Base-by-base conservation (phyloP, 2,797 vertebrate genomes). In the Sarcophilus harrisii region DNA sequence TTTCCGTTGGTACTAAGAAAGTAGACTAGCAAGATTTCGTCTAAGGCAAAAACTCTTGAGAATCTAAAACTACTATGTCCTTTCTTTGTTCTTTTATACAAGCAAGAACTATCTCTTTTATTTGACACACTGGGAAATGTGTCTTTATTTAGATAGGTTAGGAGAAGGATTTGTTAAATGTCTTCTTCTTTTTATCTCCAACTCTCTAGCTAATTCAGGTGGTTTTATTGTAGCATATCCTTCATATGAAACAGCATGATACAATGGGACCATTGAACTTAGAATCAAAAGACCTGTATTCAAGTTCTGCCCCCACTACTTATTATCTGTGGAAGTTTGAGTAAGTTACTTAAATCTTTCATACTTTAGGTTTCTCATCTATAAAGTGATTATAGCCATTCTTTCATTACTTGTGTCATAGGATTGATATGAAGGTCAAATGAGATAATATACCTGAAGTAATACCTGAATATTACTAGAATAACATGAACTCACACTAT, bases 1-100 rank as follows among this genome's bases (percentile, higher is more conserved):
- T 93, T 96, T 94, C 94, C 94, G 62, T 94, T 66, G 91, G 59
- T 57, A 96, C 92, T 93, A 62, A 91, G 62, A 60, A 81, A 96
- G 55, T 95, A 87, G 12, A 87, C 73, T 45, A 87, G 73, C n/a
- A 92, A 57, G 21, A 96, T 94, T 96, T 96, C 94, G 24, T 57
- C 13, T 89, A 87, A 94, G 45, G 87, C 6, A 89, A 94, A 91
- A 92, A 90, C 32, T 10, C 92, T 91, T 38, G 92, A 91, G 49
- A 60, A 66, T 55, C 9, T 87, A 90, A 91, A 93, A 92, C 66
- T 94, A 92, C 21, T 66, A 52, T 45, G 29, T 3, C n/a, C 4
- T 49, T 90, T 2, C 30, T 91, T 94, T 96, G 38, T 95, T 95
- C 38, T 95, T 93, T 9, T 28, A 52, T 81, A 95, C 73, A 27